These are phyloP conservation scores for Paratrypauchen microcephalus DNA, from an alignment of 2,797 vertebrate species.

Conservation along the genomic window DNA sequence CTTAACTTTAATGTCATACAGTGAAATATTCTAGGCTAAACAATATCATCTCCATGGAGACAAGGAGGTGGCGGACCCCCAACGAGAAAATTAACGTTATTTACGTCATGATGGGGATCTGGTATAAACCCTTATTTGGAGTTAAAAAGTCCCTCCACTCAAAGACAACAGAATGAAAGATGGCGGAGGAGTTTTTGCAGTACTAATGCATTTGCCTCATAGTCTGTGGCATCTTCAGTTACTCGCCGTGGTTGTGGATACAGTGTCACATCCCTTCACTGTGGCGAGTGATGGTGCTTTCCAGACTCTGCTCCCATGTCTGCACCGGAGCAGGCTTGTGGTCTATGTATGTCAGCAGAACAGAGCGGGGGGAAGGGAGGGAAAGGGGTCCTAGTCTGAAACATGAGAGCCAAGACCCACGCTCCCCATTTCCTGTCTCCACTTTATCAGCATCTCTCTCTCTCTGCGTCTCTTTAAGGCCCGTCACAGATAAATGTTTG, in stretches of 20 bases:
- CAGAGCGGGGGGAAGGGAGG: conserved; percentile 29
- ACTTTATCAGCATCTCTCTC: conserved; percentile 72
- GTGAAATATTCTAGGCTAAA: too few species aligned
- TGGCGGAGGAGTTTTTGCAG: not conserved
- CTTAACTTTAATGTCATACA: too few species aligned
- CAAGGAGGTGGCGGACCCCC: too few species aligned
- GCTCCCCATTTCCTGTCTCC: conserved; percentile 76
- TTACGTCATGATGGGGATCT: not conserved
- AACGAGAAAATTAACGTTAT: too few species aligned
- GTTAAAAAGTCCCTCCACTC: not conserved
- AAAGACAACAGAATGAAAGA: not conserved
- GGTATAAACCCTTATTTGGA: not conserved
- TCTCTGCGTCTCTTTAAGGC: conserved; percentile 73
- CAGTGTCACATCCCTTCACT: conserved; percentile 42
- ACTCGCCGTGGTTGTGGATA: conserved; percentile 2
- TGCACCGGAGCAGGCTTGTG: conserved; percentile 57
- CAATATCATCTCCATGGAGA: too few species aligned
- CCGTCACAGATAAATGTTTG: conserved; percentile 79
- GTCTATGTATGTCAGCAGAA: conserved; percentile 71
- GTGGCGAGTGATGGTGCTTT: conserved; percentile 48
- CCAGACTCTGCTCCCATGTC: conserved; percentile 61
- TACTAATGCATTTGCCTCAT: not conserved
- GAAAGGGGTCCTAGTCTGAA: conserved; percentile 48
- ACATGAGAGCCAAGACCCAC: conserved; percentile 69
- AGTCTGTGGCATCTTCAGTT: not conserved